Conservation (phyloP, 2,113 vertebrate genomes). For the Bagarius yarrelli region DNA sequence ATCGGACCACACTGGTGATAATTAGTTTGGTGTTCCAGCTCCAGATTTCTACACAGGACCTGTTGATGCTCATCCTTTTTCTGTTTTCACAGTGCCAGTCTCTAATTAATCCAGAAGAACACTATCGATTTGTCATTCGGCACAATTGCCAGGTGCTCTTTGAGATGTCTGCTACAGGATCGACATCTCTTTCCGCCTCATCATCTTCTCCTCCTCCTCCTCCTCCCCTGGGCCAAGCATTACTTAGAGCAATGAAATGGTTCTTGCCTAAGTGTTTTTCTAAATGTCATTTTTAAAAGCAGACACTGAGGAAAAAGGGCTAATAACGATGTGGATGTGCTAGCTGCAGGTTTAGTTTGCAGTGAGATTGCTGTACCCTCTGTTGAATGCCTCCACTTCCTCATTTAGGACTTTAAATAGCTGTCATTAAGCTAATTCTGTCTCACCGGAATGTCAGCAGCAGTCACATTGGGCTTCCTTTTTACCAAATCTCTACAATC, state of each 20-base stretch:
- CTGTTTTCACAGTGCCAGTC: constrained; percentile 27
- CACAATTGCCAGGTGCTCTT: constrained; percentile 50
- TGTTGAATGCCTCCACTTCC: background rate
- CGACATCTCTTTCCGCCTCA: constrained; percentile 44
- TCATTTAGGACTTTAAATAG: constrained; percentile 7
- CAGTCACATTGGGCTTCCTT: constrained; percentile 1
- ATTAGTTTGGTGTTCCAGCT: constrained; percentile 50
- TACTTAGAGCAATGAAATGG: background rate
- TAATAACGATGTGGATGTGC: background rate
- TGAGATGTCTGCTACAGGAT: constrained; percentile 30
- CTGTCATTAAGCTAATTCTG: background rate
- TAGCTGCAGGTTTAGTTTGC: background rate
- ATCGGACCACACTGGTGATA: constrained; percentile 45
- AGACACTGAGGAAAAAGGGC: background rate
- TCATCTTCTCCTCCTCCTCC: background rate
- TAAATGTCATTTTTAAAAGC: constrained; percentile 5
- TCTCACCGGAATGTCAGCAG: background rate
- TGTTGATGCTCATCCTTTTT: constrained; percentile 37
- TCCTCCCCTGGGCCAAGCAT: background rate
- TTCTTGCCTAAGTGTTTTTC: background rate
- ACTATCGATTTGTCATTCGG: constrained; percentile 60
- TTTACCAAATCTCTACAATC: background rate
- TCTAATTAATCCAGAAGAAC: constrained; percentile 62
- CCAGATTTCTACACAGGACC: constrained; percentile 7
- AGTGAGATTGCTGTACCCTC: background rate